Percentiles rank a stretch among this genome's conserved stretches.
phyloP scores from a whole-genome alignment of 2,113 vertebrate genomes.

The Thomomys bottae region DNA sequence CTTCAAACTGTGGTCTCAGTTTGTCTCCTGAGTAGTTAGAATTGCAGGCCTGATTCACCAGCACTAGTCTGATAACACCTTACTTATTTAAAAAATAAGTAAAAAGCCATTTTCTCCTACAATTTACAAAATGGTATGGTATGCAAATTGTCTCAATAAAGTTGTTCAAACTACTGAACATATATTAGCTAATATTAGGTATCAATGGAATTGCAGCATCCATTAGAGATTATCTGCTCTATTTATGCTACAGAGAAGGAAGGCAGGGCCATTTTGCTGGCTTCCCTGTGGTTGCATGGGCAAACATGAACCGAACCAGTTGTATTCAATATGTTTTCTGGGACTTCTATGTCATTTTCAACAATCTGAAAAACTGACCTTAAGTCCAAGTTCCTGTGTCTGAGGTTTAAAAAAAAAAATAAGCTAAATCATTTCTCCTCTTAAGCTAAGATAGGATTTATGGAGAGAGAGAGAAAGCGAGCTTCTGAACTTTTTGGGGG shows the following conservation, averaged over 20 bases:
- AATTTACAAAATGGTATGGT: not conserved
- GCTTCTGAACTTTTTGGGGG: slow-evolving; percentile 42
- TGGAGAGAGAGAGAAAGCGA: not conserved
- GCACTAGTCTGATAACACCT: not conserved
- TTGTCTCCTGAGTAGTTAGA: too few species aligned
- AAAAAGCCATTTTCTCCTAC: not conserved
- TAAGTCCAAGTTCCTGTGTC: slow-evolving; percentile 44
- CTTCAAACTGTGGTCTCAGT: too few species aligned
- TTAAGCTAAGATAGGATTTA: slow-evolving; percentile 53
- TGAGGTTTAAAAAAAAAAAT: slow-evolving; percentile 31
- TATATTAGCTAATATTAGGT: not conserved
- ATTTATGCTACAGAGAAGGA: not conserved
- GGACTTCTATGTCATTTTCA: not conserved
- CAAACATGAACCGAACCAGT: not conserved
- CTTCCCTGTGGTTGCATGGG: not conserved
- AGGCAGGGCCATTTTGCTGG: not conserved
- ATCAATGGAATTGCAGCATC: not conserved
- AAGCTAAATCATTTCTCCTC: slow-evolving; percentile 44
- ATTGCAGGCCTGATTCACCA: too few species aligned
- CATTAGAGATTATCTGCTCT: not conserved
- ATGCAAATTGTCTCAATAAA: slow-evolving; percentile 17
- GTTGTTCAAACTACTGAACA: slow-evolving; percentile 31
- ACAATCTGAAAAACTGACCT: slow-evolving; percentile 2
- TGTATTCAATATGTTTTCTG: not conserved
- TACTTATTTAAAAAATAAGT: not conserved